Conservation (phyloP, 2,888 invertebrate genomes). For the Platerodrilus igneus region DNA sequence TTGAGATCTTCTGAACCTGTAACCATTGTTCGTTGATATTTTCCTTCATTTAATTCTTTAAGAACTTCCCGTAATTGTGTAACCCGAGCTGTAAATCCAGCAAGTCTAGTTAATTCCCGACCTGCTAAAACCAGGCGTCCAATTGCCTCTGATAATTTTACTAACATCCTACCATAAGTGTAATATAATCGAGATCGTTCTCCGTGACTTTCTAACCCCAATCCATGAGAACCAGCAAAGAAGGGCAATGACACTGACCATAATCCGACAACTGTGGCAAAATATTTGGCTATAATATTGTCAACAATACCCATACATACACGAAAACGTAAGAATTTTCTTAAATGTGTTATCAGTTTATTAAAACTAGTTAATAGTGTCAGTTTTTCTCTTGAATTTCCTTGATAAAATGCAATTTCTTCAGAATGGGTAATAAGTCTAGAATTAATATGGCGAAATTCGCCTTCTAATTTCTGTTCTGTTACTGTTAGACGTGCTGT, state of each 20-base stretch:
- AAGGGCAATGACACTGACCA: slow-evolving; percentile 93
- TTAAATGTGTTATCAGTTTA: slow-evolving; percentile 78
- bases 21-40: slow-evolving; percentile 65
- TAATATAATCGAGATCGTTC: slow-evolving; percentile 85
- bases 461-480: slow-evolving; percentile 97
- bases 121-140: slow-evolving; percentile 93
- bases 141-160: slow-evolving; percentile 95
- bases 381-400: slow-evolving; percentile 80
- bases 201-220: slow-evolving; percentile 63
- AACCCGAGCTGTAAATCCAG: slow-evolving; percentile 91
- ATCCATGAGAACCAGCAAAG: slow-evolving; percentile 68
- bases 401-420: slow-evolving; percentile 82
- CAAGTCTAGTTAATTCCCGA: slow-evolving; percentile 86
- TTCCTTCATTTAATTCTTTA: slow-evolving; percentile 74
- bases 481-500: slow-evolving; percentile 84
- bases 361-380: slow-evolving; percentile 86
- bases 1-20: slow-evolving; percentile 42
- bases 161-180: slow-evolving; percentile 92
- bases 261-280: slow-evolving; percentile 95
- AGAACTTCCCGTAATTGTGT: slow-evolving; percentile 84
- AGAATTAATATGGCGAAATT: slow-evolving; percentile 95
- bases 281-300: slow-evolving; percentile 94
- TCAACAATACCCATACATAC: slow-evolving; percentile 92
- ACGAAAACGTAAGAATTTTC: slow-evolving; percentile 83
- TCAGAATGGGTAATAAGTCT: slow-evolving; percentile 95